phyloP scores from a whole-genome alignment of 37 sponge, comb jelly and placozoan species.

The Agelas oroides region DNA sequence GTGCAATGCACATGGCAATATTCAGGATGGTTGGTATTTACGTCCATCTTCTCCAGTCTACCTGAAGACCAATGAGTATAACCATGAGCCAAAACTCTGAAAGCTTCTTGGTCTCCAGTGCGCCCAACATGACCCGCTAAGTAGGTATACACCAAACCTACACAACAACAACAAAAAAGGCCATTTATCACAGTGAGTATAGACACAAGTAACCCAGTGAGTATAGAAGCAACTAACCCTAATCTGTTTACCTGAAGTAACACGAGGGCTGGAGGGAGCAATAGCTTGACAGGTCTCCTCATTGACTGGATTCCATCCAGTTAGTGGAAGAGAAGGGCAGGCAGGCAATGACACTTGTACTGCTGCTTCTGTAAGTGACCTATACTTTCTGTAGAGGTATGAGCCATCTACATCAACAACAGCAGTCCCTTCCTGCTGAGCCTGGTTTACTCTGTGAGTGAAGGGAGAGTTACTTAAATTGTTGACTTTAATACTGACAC shows the following conservation, averaged over 20 bases:
- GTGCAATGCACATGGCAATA: constrained; percentile 52
- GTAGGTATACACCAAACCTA: constrained; percentile 33
- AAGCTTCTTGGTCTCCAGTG: constrained; percentile 39
- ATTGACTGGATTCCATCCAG: constrained; percentile 46
- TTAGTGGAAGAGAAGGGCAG: no score
- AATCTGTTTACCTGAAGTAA: constrained; percentile 45
- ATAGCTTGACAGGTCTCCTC: constrained; percentile 10
- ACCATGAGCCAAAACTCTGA: constrained; percentile 59
- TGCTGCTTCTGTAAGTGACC: no score
- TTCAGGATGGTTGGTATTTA: not conserved
- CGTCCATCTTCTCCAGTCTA: not conserved
- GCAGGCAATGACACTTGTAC: no score
- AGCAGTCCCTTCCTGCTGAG: constrained; percentile 8
- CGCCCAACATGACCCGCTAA: constrained; percentile 51
- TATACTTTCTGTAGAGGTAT: no score
- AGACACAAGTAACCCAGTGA: no score
- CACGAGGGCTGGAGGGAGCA: constrained; percentile 25
- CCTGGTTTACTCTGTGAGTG: constrained; percentile 6
- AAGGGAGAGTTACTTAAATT: not conserved
- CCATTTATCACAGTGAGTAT: not conserved
- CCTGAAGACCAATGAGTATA: constrained; percentile 44
- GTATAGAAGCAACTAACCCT: no score
- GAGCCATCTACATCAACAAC: constrained; percentile 66
- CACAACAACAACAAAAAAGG: not conserved
- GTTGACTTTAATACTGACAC: no score